These are phyloP conservation scores for Mimas tiliae DNA, from an alignment of 2,888 invertebrate genomes.

Conservation along the genomic window DNA sequence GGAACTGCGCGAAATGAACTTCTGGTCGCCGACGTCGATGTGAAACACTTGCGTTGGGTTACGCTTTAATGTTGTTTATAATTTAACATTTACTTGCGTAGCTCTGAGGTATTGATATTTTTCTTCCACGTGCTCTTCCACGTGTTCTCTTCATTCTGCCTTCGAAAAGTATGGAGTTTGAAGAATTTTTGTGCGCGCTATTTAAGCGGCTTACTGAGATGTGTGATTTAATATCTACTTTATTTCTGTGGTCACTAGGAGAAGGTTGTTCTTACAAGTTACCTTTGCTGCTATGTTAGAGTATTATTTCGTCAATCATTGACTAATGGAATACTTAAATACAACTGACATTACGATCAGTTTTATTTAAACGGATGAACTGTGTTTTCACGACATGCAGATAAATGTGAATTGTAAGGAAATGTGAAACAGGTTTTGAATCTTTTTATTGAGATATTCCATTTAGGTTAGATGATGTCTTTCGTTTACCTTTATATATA, in stretches of 20 bases:
- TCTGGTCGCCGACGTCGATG: conserved; percentile 94
- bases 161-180: background rate
- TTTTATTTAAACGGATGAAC: background rate
- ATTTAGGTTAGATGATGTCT: conserved; percentile 9
- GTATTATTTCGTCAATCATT: background rate
- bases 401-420: conserved; percentile 4
- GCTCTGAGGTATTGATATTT: background rate
- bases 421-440: background rate
- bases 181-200: background rate
- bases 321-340: background rate
- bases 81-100: conserved; percentile 32
- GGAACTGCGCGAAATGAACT: conserved; percentile 92
- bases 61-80: conserved; percentile 39
- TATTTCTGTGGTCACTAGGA: background rate
- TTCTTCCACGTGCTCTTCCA: conserved; percentile 6
- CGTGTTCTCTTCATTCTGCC: background rate
- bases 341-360: background rate
- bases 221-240: background rate
- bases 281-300: background rate
- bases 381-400: background rate
- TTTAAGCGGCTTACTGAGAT: background rate
- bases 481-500: conserved; percentile 1
- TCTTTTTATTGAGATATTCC: conserved; percentile 20
- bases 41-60: conserved; percentile 60
- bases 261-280: background rate